Conservation (phyloP, 2,113 vertebrate species). For the Microcebus lehilahytsara region DNA sequence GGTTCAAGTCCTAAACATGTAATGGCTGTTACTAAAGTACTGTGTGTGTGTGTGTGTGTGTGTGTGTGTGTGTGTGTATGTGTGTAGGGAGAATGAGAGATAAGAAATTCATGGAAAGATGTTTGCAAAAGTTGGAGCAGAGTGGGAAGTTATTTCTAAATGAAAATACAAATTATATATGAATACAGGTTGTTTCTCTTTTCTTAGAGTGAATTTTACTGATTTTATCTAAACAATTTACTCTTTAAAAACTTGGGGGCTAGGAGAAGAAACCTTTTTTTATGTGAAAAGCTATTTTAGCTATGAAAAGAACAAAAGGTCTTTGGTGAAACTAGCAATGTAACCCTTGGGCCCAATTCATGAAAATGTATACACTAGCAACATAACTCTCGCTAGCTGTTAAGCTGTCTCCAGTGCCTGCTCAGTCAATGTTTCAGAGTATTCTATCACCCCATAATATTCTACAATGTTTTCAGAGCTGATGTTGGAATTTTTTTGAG, state of each 20-base stretch:
- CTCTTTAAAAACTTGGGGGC: not conserved
- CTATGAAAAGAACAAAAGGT: not conserved
- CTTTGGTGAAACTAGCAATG: slow-evolving; percentile 11
- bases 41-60: fast-evolving
- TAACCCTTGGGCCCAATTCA: not conserved
- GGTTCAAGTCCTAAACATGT: not conserved
- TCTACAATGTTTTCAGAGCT: not conserved
- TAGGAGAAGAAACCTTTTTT: slow-evolving; percentile 8
- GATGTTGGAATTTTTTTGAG: not conserved
- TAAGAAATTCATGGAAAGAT: not conserved
- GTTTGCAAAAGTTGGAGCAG: not conserved
- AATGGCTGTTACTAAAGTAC: not conserved
- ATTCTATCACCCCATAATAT: not conserved
- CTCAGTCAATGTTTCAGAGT: not conserved
- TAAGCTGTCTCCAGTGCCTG: not conserved
- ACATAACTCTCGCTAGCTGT: not conserved
- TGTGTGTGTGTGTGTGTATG: not conserved
- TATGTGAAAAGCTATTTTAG: not conserved
- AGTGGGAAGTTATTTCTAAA: not conserved
- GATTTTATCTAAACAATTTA: slow-evolving; percentile 12
- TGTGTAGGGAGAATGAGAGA: not conserved
- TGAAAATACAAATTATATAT: not conserved
- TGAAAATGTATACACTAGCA: not conserved
- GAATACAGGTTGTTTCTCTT: not conserved
- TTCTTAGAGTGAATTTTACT: not conserved